These are phyloP conservation scores for Suillia variegata DNA, from an alignment of 2,888 invertebrate species.

Conservation along the genomic window DNA sequence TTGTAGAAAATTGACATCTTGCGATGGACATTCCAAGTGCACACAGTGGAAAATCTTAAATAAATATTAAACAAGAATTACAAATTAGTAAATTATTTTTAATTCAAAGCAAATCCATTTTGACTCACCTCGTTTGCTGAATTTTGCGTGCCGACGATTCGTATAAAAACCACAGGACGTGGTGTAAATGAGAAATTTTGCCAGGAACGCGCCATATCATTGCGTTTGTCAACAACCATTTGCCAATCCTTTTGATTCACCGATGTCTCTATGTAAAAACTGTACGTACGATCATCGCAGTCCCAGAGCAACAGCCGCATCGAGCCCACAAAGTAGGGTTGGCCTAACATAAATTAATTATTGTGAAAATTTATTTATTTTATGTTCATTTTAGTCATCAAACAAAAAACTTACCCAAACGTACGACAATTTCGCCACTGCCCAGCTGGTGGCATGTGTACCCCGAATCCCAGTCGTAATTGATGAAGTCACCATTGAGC, in stretches of 20 bases:
- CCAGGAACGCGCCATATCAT: constrained; percentile 91
- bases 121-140: constrained; percentile 89
- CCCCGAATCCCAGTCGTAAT: constrained; percentile 98
- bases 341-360: constrained; percentile 62
- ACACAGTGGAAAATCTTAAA: constrained; percentile 93
- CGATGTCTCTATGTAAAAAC: constrained; percentile 94
- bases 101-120: neutral
- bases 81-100: constrained; percentile 4
- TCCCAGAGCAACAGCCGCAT: constrained; percentile 96
- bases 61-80: constrained; percentile 28
- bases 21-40: constrained; percentile 94
- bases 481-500: constrained; percentile 91
- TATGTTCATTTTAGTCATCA: neutral
- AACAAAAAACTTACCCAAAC: constrained; percentile 69
- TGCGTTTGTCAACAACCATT: constrained; percentile 84
- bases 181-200: constrained; percentile 86
- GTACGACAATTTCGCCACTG: constrained; percentile 92
- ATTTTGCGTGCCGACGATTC: constrained; percentile 95
- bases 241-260: constrained; percentile 93
- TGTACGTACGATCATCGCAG: constrained; percentile 92
- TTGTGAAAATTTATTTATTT: constrained; percentile 3
- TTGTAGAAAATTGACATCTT: constrained; percentile 56
- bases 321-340: constrained; percentile 91
- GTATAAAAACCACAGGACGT: constrained; percentile 88
- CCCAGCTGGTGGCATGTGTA: constrained; percentile 97